Evolutionary conservation across 2,888 invertebrate genomes (phyloP).

Genomic region (Lasius platythorax): DNA sequence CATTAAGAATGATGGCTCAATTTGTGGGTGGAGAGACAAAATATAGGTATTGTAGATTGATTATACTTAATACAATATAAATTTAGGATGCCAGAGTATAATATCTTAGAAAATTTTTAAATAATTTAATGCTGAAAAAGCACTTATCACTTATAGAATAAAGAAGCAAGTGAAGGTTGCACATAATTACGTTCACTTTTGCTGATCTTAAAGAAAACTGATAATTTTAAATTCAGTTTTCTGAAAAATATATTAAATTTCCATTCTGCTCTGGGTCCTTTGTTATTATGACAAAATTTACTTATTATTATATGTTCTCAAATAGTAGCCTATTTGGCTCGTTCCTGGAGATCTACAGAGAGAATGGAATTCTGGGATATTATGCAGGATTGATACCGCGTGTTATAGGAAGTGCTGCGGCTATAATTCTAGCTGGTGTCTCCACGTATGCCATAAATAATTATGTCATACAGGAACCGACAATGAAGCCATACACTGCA

Average conservation of each 20-base stretch:
- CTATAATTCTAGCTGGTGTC: constrained; percentile 92
- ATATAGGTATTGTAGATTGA: constrained; percentile 88
- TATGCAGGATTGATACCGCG: constrained; percentile 96
- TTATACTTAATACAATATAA: not conserved
- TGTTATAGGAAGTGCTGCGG: constrained; percentile 93
- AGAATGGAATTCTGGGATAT: constrained; percentile 95
- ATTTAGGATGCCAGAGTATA: not conserved
- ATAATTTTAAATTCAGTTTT: not conserved
- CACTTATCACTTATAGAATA: not conserved
- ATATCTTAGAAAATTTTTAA: not conserved
- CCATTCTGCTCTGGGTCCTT: not conserved
- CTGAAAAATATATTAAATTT: not conserved
- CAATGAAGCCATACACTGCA: constrained; percentile 87
- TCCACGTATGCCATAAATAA: constrained; percentile 93
- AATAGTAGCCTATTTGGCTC: constrained; percentile 91
- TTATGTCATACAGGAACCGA: constrained; percentile 92
- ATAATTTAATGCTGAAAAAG: not conserved
- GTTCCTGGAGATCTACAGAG: constrained; percentile 92
- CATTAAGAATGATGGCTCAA: constrained; percentile 97
- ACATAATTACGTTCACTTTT: not conserved
- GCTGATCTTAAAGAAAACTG: not conserved
- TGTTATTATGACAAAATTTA: not conserved
- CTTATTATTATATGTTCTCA: constrained; percentile 69
- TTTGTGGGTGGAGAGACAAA: constrained; percentile 96
- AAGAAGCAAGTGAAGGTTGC: not conserved